Conservation (phyloP, 1,140 invertebrate genomes). For the Leptopilina boulardi region DNA sequence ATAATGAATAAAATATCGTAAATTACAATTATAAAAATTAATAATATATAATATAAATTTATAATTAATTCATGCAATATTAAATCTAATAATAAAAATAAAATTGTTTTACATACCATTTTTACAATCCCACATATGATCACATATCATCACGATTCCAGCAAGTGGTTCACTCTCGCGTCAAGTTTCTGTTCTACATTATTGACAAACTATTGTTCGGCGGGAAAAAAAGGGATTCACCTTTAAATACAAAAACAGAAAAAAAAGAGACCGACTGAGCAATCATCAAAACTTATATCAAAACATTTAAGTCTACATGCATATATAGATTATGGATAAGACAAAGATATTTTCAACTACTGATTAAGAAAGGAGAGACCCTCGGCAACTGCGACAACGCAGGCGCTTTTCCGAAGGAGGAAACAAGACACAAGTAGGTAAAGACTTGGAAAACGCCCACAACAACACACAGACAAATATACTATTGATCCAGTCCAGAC, state of each 20-base stretch:
- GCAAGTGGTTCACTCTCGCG: constrained; percentile 5
- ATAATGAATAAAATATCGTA: too few species aligned
- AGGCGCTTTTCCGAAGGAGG: constrained; percentile 8
- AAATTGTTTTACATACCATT: too few species aligned
- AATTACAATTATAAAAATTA: too few species aligned
- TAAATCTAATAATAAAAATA: too few species aligned
- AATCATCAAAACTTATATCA: background rate
- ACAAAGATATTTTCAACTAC: background rate
- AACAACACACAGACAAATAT: constrained; percentile 44
- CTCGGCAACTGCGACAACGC: background rate
- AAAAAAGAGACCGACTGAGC: background rate
- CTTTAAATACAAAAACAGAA: background rate
- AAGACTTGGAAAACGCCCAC: background rate
- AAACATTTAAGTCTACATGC: too few species aligned
- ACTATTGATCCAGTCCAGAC: constrained; percentile 42
- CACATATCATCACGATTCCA: background rate
- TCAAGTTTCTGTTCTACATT: background rate
- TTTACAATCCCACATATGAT: background rate
- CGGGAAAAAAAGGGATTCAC: background rate
- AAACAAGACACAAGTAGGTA: background rate
- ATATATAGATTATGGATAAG: background rate
- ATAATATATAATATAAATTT: too few species aligned
- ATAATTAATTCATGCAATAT: too few species aligned
- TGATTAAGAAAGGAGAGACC: background rate
- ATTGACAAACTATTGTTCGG: background rate